Evolutionary conservation across 1,140 invertebrate genomes (phyloP), one percentile per base, ranked within the genome.

Genomic region (Polypedilum vanderplanki): DNA sequence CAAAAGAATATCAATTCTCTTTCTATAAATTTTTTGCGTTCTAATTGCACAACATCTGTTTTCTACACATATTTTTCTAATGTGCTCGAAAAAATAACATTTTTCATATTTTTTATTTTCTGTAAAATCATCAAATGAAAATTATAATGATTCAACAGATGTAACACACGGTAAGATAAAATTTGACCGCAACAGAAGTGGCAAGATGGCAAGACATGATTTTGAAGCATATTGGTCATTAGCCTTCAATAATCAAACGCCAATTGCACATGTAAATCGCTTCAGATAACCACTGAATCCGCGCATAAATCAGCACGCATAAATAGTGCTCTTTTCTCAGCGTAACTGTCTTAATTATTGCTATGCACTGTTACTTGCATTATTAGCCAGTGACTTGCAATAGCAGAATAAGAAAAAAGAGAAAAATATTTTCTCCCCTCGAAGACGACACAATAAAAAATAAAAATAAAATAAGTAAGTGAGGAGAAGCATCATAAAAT

Each of bases 281-380:
- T 22, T 20, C 18, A 70, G 7, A 70, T 70, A 70, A 20, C 65
- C 65, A 70, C 65, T 70, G 65, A 70, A 22, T 70, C 65, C 65
- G 65, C 65, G 20, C 65, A 70, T 70, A 70, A 22, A 18, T 70
- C n/a, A 70, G 65, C 24, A 70, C 17, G 65, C 65, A 70, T 12
- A 70, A 70, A 20, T 12, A 17, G 18, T 17, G n/a, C n/a, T n/a
- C n/a, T n/a, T n/a, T n/a, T n/a, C n/a, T 17, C n/a, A 17, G 64
- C 64, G 64, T 70, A 70, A 70, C 65, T 70, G 65, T 70, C 20
- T 70, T 70, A 70, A 70, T 70, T 57, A 57, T n/a, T 70, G 65
- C 20, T 70, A 70, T 70, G 65, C 65, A 70, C 65, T 70, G 65
- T 17, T 70, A 70, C 65, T 22, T 70, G 65, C 65, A 70, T 57